Evolutionary conservation across 2,888 invertebrate genomes (phyloP), one percentile per base, ranked within the genome.

Genomic region (Fragum whitleyi): DNA sequence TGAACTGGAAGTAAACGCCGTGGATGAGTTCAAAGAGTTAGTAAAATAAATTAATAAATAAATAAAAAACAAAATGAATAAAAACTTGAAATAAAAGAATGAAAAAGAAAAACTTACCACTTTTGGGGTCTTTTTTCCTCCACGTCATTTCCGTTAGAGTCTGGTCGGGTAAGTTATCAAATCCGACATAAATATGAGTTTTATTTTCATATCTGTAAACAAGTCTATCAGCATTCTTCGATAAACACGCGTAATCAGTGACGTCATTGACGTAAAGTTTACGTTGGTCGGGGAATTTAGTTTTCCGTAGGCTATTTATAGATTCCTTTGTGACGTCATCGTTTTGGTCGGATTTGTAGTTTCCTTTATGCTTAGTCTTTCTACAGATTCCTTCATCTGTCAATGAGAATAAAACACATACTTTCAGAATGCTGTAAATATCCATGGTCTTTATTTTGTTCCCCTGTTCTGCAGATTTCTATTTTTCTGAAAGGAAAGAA

Each of bases 191-290:
- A 19, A 70, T 55, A 29, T 70, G 70, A 14, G 70, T 70, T 36
- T 70, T 32, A 21, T 70, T 70, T 32, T 70, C 36, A 55, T 19
- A 70, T 36, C 70, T 47, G 55, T 70, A 70, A 21, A 70, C 70
- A 19, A 70, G 70, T 32, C 70, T 53, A 32, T 70, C 70, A 11
- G 70, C 32, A n/a, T 36, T 28, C 36, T 53, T 23, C 32, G 70
- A 36, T 70, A 70, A 32, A 36, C 70, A 70, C 14, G 55, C 55
- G 32, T 32, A 55, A 29, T n/a, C 21, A 21, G 53, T 70, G 55
- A 70, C 70, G 70, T 70, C 70, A 70, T 55, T 51, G 19, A 70
- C 55, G 29, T 21, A 23, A 26, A 55, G n/a, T 21, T 9, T 32
- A 21, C 53, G 51, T 53, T 26, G 39, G 36, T 65, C 36, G 2